These are phyloP conservation scores for Alouatta palliata DNA, from an alignment of 2,113 vertebrate species.

Conservation along the genomic window DNA sequence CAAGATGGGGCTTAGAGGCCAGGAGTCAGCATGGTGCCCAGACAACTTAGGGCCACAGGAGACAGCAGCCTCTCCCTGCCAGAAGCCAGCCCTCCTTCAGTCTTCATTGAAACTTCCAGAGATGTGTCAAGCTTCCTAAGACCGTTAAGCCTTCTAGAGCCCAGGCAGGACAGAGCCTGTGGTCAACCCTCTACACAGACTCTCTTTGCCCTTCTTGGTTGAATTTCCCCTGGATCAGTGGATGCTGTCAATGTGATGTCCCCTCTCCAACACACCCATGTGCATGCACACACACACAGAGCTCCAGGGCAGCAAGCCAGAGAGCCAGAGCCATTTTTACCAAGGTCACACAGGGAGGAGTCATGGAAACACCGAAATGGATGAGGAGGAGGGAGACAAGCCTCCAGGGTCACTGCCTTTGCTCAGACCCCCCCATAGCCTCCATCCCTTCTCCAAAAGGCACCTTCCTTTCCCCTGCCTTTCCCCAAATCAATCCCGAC, in stretches of 20 bases:
- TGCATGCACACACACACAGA: neutral
- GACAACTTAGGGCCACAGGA: neutral
- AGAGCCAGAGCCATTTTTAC: neutral
- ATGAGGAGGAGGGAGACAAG: neutral
- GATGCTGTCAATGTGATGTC: neutral
- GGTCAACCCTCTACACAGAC: neutral
- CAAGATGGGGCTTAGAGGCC: neutral
- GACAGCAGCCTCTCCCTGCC: neutral
- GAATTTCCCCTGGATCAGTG: neutral
- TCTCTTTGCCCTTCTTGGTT: neutral
- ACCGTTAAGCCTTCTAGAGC: neutral
- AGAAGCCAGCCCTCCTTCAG: neutral
- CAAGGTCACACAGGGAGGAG: conserved; percentile 36
- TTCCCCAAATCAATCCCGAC: conserved; percentile 71
- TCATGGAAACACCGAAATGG: too few relatives aligned
- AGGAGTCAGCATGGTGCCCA: fast-evolving
- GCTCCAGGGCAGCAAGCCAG: neutral
- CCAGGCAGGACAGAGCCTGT: neutral
- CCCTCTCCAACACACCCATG: neutral
- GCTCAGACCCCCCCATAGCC: neutral
- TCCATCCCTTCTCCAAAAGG: neutral
- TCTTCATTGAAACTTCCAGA: neutral
- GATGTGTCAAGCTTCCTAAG: fast-evolving
- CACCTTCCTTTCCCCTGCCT: conserved; percentile 54
- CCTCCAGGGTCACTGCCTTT: too few relatives aligned